Conservation (phyloP, 2,888 invertebrate genomes). For the Mythimna loreyi region DNA sequence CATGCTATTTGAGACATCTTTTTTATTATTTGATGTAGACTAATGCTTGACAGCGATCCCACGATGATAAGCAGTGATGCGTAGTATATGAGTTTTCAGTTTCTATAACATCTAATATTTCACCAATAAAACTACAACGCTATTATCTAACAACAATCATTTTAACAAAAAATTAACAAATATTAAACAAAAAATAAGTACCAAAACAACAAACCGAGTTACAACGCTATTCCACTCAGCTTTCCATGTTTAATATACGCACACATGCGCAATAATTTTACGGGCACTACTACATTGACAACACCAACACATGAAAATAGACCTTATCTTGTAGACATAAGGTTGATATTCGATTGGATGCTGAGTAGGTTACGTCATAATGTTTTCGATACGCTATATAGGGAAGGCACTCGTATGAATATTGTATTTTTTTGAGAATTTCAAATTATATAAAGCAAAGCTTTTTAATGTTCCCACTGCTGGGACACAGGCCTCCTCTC, state of each 20-base stretch:
- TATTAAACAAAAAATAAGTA: constrained; percentile 2
- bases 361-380: constrained; percentile 46
- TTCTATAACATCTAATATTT: too few species aligned
- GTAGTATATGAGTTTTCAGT: too few species aligned
- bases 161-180: neutral
- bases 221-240: constrained; percentile 71
- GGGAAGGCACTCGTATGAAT: constrained; percentile 51
- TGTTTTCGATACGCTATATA: constrained; percentile 57
- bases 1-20: too few species aligned
- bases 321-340: neutral
- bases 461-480: too few species aligned
- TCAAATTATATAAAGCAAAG: neutral
- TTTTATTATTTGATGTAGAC: too few species aligned
- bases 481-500: too few species aligned
- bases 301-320: neutral
- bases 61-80: too few species aligned
- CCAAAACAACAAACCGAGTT: constrained; percentile 69
- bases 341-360: constrained; percentile 9
- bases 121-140: neutral
- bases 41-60: too few species aligned
- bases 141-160: neutral
- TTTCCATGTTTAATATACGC: constrained; percentile 81
- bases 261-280: constrained; percentile 81
- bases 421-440: constrained; percentile 11
- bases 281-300: constrained; percentile 69